These are phyloP conservation scores for Poecilus cupreus DNA, from an alignment of 2,888 invertebrate genomes.

Conservation along the genomic window DNA sequence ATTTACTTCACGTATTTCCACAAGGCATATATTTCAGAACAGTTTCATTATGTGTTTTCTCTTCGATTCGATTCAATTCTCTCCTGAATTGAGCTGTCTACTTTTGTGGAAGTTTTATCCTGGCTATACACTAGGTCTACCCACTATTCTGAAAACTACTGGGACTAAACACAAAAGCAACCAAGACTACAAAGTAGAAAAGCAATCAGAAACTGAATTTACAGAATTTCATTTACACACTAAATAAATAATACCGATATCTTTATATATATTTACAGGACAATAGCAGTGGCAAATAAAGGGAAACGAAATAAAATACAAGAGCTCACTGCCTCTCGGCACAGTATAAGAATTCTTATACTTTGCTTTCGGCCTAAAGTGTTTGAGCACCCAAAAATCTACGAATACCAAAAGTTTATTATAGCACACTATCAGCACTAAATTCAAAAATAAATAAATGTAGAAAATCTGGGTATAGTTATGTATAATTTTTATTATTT, in stretches of 20 bases:
- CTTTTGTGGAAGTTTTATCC: constrained; percentile 14
- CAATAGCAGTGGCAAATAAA: too few relatives aligned
- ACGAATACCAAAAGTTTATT: too few relatives aligned
- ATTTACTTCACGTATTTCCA: not conserved
- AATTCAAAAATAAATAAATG: too few relatives aligned
- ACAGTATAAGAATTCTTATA: too few relatives aligned
- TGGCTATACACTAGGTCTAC: not conserved
- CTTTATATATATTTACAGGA: not conserved
- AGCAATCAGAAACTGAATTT: not conserved
- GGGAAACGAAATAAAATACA: too few relatives aligned
- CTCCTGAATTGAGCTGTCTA: constrained; percentile 23
- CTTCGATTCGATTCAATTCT: constrained; percentile 8
- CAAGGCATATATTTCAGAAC: constrained; percentile 3
- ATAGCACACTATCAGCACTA: too few relatives aligned
- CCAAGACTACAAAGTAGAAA: not conserved
- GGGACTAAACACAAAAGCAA: constrained; percentile 1
- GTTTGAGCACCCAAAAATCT: too few relatives aligned
- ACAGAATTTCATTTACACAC: not conserved
- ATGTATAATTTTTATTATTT: too few relatives aligned
- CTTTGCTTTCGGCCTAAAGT: too few relatives aligned
- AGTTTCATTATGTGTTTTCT: constrained; percentile 15
- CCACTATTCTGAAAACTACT: not conserved
- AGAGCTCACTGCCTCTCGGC: too few relatives aligned
- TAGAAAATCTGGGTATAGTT: too few relatives aligned
- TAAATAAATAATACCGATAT: not conserved